A percentile compares a stretch with the other conserved stretches of the same genome.
phyloP scores from a whole-genome alignment of 2,888 invertebrate species.

The Oeneis ivallda region DNA sequence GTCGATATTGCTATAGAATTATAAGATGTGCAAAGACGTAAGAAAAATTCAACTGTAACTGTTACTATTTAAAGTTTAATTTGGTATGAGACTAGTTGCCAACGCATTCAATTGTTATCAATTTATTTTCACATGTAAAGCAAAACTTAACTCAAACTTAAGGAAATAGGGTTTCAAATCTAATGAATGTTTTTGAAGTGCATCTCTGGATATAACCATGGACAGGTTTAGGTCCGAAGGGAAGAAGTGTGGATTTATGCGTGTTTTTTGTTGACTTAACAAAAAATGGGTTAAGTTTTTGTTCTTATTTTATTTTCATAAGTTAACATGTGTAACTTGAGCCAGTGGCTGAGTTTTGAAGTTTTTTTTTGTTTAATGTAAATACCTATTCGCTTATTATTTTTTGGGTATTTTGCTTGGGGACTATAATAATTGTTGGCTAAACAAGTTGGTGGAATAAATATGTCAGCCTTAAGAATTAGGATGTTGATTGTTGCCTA shows the following conservation, averaged over 20 bases:
- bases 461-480: too few species aligned
- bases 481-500: too few species aligned
- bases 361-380: constrained; percentile 12
- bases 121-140: constrained; percentile 13
- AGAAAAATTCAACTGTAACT: constrained; percentile 20
- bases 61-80: constrained; percentile 30
- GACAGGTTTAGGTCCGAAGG: constrained; percentile 54
- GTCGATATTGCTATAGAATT: constrained; percentile 24
- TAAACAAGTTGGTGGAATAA: background rate
- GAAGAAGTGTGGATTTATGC: constrained; percentile 64
- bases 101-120: constrained; percentile 31
- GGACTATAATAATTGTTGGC: background rate
- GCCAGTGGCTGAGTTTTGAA: constrained; percentile 36
- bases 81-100: constrained; percentile 29
- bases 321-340: constrained; percentile 63
- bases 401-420: background rate
- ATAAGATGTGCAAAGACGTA: background rate
- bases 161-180: constrained; percentile 29
- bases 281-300: constrained; percentile 72
- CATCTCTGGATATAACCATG: constrained; percentile 46
- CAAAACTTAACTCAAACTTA: constrained; percentile 27
- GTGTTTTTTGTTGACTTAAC: constrained; percentile 55
- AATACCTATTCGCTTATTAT: constrained; percentile 17
- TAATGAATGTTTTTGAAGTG: constrained; percentile 42
- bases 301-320: constrained; percentile 51